These are phyloP conservation scores for Mythimna albipuncta DNA, from an alignment of 2,888 invertebrate species.

Conservation along the genomic window DNA sequence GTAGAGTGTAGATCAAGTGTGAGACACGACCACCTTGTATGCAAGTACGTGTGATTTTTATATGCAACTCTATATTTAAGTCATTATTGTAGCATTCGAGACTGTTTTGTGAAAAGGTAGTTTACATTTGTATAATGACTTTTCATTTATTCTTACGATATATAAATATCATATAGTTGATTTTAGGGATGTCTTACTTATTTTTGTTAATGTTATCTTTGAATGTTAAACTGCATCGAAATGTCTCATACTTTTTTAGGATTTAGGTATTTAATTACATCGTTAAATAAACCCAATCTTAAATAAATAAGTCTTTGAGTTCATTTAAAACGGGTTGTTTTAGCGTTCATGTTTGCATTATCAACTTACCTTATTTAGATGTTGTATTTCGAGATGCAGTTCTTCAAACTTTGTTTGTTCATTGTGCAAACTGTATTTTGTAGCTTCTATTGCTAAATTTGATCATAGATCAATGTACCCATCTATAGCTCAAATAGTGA, in stretches of 20 bases:
- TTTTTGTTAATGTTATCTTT: not conserved
- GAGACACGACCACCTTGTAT: slow-evolving; percentile 34
- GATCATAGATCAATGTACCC: slow-evolving; percentile 19
- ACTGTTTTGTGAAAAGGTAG: not conserved
- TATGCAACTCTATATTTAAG: not conserved
- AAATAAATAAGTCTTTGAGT: not conserved
- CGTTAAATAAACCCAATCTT: not conserved
- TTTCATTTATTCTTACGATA: not conserved
- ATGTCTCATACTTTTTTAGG: not conserved
- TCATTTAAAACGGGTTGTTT: slow-evolving; percentile 2
- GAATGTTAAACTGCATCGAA: not conserved
- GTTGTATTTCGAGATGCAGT: not conserved
- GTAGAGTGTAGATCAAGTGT: slow-evolving; percentile 36
- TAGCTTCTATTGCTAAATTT: not conserved
- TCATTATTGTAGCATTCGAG: not conserved
- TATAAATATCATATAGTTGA: not conserved
- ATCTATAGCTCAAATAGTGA: slow-evolving; percentile 37
- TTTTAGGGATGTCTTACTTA: not conserved
- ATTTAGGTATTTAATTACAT: not conserved
- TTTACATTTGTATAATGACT: not conserved
- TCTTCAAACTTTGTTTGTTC: not conserved
- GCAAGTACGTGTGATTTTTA: not conserved
- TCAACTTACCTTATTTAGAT: not conserved
- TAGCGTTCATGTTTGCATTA: slow-evolving; percentile 5
- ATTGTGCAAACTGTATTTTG: not conserved